Percentiles rank a stretch among this genome's conserved stretches.
phyloP scores from a whole-genome alignment of 1,140 invertebrate species.

The Bombus ignitus region DNA sequence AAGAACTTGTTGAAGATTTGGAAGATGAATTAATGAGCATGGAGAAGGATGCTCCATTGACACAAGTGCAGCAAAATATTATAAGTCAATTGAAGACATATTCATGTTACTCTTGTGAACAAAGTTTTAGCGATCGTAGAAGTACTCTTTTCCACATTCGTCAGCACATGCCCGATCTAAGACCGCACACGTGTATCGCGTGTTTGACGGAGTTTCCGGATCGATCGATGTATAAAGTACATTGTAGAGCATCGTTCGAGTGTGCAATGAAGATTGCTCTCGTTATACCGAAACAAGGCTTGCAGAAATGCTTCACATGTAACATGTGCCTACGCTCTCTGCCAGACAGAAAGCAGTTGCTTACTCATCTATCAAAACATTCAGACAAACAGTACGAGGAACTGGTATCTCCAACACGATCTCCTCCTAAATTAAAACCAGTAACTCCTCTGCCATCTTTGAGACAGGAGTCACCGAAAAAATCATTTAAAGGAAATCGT shows the following conservation, averaged over 20 bases:
- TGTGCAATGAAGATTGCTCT: slow-evolving; percentile 81
- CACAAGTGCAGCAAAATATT: slow-evolving; percentile 77
- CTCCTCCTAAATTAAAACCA: slow-evolving; percentile 67
- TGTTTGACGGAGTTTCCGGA: slow-evolving; percentile 79
- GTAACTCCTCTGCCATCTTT: slow-evolving; percentile 40
- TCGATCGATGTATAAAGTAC: slow-evolving; percentile 76
- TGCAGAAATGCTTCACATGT: slow-evolving; percentile 80
- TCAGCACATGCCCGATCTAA: slow-evolving; percentile 78
- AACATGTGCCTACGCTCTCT: slow-evolving; percentile 80
- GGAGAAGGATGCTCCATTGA: slow-evolving; percentile 74
- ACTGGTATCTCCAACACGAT: slow-evolving; percentile 54
- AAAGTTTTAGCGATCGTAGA: slow-evolving; percentile 74
- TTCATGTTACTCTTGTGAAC: slow-evolving; percentile 77
- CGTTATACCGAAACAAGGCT: slow-evolving; percentile 76
- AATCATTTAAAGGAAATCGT: background rate
- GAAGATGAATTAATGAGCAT: slow-evolving; percentile 73
- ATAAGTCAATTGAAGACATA: slow-evolving; percentile 81
- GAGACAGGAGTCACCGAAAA: slow-evolving; percentile 3
- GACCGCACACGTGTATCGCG: slow-evolving; percentile 79
- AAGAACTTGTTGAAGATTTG: slow-evolving; percentile 68
- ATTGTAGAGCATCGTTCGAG: slow-evolving; percentile 79
- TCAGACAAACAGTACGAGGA: slow-evolving; percentile 74
- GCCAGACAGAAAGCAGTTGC: slow-evolving; percentile 73
- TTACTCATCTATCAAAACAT: slow-evolving; percentile 75
- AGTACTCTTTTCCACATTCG: slow-evolving; percentile 78